Percentiles rank a stretch among this genome's conserved stretches.
Conservation (phyloP, 1,140 invertebrate genomes). For the Drosophila prosaltans region DNA sequence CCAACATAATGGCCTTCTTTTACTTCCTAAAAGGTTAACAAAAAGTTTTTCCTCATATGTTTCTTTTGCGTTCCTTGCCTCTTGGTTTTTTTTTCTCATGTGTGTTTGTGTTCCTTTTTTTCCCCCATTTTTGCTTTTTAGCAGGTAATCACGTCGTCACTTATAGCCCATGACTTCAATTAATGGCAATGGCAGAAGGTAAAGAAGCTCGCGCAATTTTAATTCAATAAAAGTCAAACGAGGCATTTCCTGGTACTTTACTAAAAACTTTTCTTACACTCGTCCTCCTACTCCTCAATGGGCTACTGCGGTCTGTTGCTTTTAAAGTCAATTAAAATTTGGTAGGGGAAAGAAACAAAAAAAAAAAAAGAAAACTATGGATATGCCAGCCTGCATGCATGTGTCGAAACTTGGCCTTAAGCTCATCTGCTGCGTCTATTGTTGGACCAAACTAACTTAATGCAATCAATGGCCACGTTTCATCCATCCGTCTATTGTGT, state of each 20-base stretch:
- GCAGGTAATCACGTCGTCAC: constrained; percentile 71
- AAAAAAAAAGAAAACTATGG: constrained; percentile 26
- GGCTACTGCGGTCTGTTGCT: constrained; percentile 59
- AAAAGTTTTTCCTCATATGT: constrained; percentile 8
- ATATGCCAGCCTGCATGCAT: constrained; percentile 28
- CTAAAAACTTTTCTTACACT: constrained; percentile 42
- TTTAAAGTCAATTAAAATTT: constrained; percentile 79
- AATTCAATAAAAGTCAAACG: constrained; percentile 79
- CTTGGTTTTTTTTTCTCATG: constrained; percentile 14
- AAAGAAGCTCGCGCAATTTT: constrained; percentile 59
- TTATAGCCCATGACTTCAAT: constrained; percentile 54
- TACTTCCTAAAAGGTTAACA: constrained; percentile 10
- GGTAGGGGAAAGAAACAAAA: background rate
- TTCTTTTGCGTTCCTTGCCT: background rate
- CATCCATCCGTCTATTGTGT: background rate
- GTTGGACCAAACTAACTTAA: constrained; percentile 53
- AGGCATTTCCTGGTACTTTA: constrained; percentile 53
- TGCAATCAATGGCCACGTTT: constrained; percentile 63
- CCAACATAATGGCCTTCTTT: constrained; percentile 44
- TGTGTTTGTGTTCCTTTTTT: background rate
- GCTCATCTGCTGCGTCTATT: constrained; percentile 29
- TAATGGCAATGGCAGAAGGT: constrained; percentile 25
- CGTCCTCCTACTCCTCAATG: no score
- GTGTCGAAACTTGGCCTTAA: constrained; percentile 58
- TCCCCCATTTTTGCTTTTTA: constrained; percentile 37